Base-by-base conservation (phyloP, 1,140 invertebrate species). In the Harlomillsia oculata region DNA sequence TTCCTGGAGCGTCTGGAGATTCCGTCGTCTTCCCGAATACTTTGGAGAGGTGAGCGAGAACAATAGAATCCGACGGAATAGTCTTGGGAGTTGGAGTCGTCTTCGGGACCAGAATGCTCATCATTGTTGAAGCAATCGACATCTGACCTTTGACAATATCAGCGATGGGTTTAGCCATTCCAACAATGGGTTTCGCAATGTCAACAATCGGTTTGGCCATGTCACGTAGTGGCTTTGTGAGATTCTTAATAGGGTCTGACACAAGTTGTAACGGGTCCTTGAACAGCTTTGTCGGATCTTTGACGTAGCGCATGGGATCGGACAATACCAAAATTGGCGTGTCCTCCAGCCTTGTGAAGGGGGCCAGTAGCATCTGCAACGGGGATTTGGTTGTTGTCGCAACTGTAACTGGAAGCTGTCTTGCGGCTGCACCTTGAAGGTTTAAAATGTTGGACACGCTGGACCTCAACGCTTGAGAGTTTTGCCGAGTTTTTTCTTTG, bases 241-340 rank as follows among this genome's bases (percentile, higher is more conserved):
- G 28, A 48, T 32, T 28, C 34, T 48, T 48, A 30, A 48, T 32
- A 32, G 30, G 45, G n/a, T 32, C 45, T 1, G 45, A 13, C 11
- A 48, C 29, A 48, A 48, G 36, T 32, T 48, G 30, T 29, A 48
- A 48, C 30, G 45, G 45, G 8, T 48, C 45, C 6, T 28, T 32
- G 11, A 48, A 28, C 30, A 48, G 36, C 18, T 48, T 48, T 0
- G 36, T n/a, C 1, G 45, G 45, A 48, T 48, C 45, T 32, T 32
- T 30, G 8, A 32, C 45, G 16, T 32, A 48, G 14, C 29, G 3
- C 20, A 48, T 14, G n/a, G n/a, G n/a, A n/a, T n/a, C n/a, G n/a
- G n/a, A n/a, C n/a, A n/a, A n/a, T n/a, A n/a, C n/a, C n/a, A n/a
- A n/a, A n/a, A n/a, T n/a, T 0, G 45, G 45, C 30, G 45, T 48